Evolutionary conservation across 2,888 invertebrate species (phyloP).

Genomic region (Lycocerus yunnanus): DNA sequence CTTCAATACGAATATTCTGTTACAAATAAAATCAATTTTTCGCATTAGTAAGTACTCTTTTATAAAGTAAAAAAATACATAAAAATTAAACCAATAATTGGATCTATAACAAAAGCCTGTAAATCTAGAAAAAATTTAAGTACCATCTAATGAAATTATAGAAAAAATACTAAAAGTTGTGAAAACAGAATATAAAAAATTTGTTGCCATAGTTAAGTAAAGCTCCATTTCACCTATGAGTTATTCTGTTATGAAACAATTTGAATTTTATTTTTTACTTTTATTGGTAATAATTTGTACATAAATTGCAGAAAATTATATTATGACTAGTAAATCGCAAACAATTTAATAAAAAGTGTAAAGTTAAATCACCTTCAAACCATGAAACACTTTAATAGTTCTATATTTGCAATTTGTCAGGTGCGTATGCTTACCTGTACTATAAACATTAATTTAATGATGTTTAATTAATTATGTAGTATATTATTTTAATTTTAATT

Average conservation of each 20-base stretch:
- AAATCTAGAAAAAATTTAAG: no score
- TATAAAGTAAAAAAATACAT: no score
- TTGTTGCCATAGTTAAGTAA: neutral
- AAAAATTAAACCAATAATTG: no score
- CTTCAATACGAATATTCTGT: constrained; percentile 15
- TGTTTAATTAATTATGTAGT: neutral
- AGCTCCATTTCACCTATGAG: neutral
- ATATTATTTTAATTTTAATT: neutral
- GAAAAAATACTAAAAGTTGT: neutral
- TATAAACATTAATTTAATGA: neutral
- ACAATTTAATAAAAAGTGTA: neutral
- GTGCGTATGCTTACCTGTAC: neutral
- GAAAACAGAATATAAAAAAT: neutral
- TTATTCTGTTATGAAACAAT: neutral
- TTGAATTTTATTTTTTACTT: neutral
- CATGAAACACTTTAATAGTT: neutral
- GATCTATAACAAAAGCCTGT: no score
- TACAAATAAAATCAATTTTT: neutral
- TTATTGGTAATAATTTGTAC: neutral
- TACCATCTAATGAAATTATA: neutral
- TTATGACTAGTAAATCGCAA: neutral
- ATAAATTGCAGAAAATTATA: neutral
- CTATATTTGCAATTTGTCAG: neutral
- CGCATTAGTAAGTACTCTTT: no score
- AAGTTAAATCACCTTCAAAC: neutral